phyloP scores from a whole-genome alignment of 2,113 vertebrate genomes.

The Coturnix japonica region DNA sequence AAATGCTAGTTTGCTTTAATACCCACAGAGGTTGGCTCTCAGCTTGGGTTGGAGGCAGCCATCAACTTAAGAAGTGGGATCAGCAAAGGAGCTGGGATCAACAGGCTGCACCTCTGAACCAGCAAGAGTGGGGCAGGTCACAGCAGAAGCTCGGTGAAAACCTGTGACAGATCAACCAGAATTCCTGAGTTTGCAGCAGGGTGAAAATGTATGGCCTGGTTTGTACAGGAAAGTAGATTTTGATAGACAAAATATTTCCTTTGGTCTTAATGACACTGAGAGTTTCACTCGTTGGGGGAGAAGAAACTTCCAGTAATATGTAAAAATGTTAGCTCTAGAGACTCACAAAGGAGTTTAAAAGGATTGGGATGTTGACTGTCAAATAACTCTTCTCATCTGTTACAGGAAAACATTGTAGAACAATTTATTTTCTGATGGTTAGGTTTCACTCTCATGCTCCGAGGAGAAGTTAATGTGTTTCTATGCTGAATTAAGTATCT shows the following conservation, averaged over 20 bases:
- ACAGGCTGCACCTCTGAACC: neutral
- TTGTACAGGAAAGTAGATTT: neutral
- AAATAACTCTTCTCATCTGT: neutral
- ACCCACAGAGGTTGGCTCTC: neutral
- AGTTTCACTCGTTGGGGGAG: neutral
- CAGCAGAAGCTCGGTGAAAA: neutral
- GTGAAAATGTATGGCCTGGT: neutral
- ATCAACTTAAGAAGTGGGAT: neutral
- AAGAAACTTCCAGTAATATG: neutral
- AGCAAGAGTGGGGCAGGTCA: neutral
- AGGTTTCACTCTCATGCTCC: neutral
- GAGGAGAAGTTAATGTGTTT: neutral
- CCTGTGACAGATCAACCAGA: neutral
- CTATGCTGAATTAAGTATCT: neutral
- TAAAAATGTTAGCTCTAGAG: neutral
- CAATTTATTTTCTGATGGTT: conserved; percentile 11
- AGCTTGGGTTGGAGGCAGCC: neutral
- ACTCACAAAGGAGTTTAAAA: neutral
- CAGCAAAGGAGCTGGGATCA: accelerated
- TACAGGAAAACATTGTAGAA: neutral
- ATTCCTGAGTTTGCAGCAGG: neutral
- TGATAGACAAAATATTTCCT: conserved; percentile 24
- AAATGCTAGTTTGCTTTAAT: neutral
- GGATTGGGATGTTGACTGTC: neutral
- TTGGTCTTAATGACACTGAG: conserved; percentile 5